These are phyloP conservation scores for Drusus annulatus DNA, from an alignment of 1,140 invertebrate genomes.

Conservation along the genomic window DNA sequence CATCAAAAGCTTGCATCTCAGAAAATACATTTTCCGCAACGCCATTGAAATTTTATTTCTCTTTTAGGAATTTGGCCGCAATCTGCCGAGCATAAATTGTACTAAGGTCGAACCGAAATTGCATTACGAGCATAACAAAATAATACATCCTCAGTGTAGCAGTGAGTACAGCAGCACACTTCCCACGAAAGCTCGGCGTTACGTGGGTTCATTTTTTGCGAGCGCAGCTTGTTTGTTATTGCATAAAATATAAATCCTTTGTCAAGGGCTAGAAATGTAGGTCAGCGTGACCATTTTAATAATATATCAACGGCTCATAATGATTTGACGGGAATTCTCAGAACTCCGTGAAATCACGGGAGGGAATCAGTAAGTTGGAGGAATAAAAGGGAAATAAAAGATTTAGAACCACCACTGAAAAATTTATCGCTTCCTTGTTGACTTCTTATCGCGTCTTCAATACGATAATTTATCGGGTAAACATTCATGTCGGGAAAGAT, in stretches of 20 bases:
- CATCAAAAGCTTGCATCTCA: too few relatives aligned
- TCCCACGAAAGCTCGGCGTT: background rate
- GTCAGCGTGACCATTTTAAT: constrained; percentile 18
- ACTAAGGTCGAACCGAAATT: background rate
- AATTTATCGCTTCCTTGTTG: background rate
- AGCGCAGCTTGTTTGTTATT: background rate
- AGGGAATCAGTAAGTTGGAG: background rate
- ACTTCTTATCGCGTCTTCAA: too few relatives aligned
- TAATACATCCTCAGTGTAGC: background rate
- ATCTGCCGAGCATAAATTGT: background rate
- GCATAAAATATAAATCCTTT: constrained; percentile 26
- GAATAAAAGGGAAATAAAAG: background rate
- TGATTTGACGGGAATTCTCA: background rate
- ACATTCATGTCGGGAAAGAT: too few relatives aligned
- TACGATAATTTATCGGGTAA: too few relatives aligned
- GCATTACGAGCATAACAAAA: background rate
- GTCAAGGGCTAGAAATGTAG: background rate
- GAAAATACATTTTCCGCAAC: too few relatives aligned
- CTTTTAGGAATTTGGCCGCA: background rate
- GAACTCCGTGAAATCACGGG: background rate
- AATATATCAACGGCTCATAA: constrained; percentile 11
- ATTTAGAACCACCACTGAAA: background rate
- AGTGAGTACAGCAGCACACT: background rate
- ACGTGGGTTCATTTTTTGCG: background rate
- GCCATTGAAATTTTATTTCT: background rate